Evolutionary conservation across 1,140 invertebrate species (phyloP), one percentile per base, ranked within the genome.

Genomic region (Gryon sp.): DNA sequence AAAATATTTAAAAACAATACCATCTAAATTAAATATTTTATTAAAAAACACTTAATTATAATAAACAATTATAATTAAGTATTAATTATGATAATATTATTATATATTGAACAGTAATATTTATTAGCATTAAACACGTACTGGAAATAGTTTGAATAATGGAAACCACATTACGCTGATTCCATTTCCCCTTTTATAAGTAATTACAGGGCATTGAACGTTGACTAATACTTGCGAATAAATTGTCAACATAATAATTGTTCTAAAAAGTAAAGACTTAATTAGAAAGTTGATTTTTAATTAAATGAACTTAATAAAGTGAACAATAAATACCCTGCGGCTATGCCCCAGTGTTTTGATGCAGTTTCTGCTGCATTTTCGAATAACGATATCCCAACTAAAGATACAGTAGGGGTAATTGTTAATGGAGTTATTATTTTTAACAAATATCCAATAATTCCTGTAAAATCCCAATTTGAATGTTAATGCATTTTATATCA

Each of bases 131-230:
- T 4, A 30, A 50, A 50, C 9, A 78, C 90, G 91, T 86, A 96
- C 95, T 30, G 95, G 95, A 81, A 96, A 95, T 8, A 96, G 83
- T 87, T 95, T 94, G 83, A 96, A 96, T 2, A 95, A 82, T 26
- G 93, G 92, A 79, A 95, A 95, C 88, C 91, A 91, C 0, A 83
- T 84, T 7, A 94, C 75, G 24, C 87, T 85, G 40, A 92, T 83
- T 0, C 94, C 94, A 12, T 89, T 83, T 3, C 86, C 87, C 78
- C 90, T 92, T 46, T 88, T 89, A 75, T 92, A 96, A 0, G 87
- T 84, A 11, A 93, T 76, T 0, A 92, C 85, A 0, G 95, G 95
- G 12, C 93, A 86, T 11, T 90, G 85, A 0, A 96, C 90, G 38
- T 94, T 90, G 2, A 90, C 90, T 86, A 97, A 88, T 81, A 94